phyloP scores from a whole-genome alignment of 2,113 vertebrate species.

The Phylloscopus trochilus region DNA sequence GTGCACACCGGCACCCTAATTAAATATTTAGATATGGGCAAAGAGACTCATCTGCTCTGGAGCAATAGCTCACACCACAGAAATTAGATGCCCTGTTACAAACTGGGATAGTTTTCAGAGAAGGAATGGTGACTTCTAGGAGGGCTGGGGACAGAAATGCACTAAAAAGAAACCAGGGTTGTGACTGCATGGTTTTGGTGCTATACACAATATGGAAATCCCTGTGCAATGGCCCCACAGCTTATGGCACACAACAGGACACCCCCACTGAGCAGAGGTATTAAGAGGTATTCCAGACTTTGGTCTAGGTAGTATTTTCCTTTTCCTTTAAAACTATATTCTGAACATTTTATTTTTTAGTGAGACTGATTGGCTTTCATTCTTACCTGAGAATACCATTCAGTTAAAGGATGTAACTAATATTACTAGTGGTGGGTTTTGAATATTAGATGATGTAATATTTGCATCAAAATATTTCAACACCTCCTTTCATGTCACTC shows the following conservation, averaged over 20 bases:
- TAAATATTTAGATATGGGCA: background rate
- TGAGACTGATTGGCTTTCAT: background rate
- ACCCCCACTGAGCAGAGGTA: background rate
- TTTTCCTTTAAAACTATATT: background rate
- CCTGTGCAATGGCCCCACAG: background rate
- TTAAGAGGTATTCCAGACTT: background rate
- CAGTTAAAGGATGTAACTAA: background rate
- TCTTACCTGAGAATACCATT: background rate
- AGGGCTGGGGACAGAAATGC: rapidly evolving
- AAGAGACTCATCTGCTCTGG: background rate
- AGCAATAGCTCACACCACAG: background rate
- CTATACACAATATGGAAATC: background rate
- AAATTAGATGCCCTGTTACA: background rate
- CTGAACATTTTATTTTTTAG: background rate
- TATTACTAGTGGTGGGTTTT: background rate
- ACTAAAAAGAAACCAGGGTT: background rate
- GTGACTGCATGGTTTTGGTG: background rate
- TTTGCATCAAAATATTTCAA: background rate
- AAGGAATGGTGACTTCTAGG: rapidly evolving
- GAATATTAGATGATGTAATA: background rate
- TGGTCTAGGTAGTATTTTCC: background rate
- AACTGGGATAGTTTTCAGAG: background rate
- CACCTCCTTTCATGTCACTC: background rate
- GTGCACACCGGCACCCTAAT: rapidly evolving
- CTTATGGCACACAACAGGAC: background rate